Evolutionary conservation across 1,140 invertebrate species (phyloP).

Genomic region (Drosophila repleta): DNA sequence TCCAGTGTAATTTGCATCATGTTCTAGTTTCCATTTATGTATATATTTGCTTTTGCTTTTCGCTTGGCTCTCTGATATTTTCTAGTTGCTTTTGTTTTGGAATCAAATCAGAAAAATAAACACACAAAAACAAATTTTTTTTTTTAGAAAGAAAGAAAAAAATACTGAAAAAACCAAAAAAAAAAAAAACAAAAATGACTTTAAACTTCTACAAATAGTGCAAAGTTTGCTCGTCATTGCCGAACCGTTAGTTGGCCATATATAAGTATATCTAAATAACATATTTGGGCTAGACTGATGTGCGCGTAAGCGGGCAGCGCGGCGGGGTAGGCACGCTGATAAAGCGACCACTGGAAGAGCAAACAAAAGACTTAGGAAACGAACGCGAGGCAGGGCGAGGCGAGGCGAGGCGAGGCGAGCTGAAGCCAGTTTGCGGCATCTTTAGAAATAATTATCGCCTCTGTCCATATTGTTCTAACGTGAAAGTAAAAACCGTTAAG

Average conservation of each 20-base stretch:
- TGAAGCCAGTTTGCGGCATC: slow-evolving; percentile 44
- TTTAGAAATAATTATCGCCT: slow-evolving; percentile 73
- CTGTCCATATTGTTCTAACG: slow-evolving; percentile 79
- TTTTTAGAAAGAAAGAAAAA: slow-evolving; percentile 10
- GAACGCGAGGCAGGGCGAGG: slow-evolving; percentile 37
- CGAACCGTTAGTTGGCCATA: slow-evolving; percentile 60
- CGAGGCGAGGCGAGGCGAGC: slow-evolving; percentile 2
- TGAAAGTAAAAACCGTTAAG: slow-evolving; percentile 82
- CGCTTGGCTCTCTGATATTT: slow-evolving; percentile 47
- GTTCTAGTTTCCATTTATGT: slow-evolving; percentile 63
- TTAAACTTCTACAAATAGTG: slow-evolving; percentile 47
- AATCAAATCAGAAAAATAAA: slow-evolving; percentile 36
- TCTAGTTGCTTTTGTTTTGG: slow-evolving; percentile 54
- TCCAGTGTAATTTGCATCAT: slow-evolving; percentile 56
- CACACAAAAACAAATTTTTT: slow-evolving; percentile 18
- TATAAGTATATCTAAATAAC: slow-evolving; percentile 41
- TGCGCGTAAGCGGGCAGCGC: slow-evolving; percentile 6
- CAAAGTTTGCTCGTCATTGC: slow-evolving; percentile 57
- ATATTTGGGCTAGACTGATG: slow-evolving; percentile 48
- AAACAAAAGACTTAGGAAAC: slow-evolving; percentile 72
- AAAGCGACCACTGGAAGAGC: slow-evolving; percentile 47
- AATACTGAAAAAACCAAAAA: not conserved
- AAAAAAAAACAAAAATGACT: slow-evolving; percentile 30
- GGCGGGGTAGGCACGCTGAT: slow-evolving; percentile 6
- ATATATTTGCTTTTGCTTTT: slow-evolving; percentile 39